Percentiles rank a stretch among this genome's conserved stretches.
These are phyloP conservation scores for Nibea coibor DNA, from an alignment of 2,113 vertebrate species.

Conservation along the genomic window DNA sequence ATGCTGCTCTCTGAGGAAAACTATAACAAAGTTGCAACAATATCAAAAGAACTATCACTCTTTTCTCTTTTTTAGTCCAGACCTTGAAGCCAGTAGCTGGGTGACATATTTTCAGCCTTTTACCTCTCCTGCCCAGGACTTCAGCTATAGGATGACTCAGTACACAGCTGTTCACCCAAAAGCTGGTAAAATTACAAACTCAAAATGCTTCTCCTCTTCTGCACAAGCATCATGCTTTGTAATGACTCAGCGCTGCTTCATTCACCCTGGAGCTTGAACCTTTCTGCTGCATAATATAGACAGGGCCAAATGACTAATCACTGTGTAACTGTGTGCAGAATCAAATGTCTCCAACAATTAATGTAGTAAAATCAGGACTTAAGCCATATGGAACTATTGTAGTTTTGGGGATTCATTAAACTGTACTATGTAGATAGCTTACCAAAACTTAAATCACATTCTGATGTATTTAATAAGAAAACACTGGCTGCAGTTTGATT, in stretches of 20 bases:
- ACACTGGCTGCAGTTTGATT: neutral
- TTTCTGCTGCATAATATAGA: constrained; percentile 22
- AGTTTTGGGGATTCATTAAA: neutral
- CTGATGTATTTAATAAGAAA: neutral
- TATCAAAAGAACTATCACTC: neutral
- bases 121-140: constrained; percentile 9
- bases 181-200: constrained; percentile 51
- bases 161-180: constrained; percentile 27
- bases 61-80: neutral
- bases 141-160: constrained; percentile 30
- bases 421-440: neutral
- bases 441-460: neutral
- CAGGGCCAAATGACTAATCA: constrained; percentile 27
- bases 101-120: neutral
- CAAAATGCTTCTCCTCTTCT: constrained; percentile 17
- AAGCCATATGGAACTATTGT: neutral
- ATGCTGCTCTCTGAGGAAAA: neutral
- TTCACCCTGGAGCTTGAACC: neutral
- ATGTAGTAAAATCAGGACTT: neutral
- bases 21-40: neutral
- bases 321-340: neutral
- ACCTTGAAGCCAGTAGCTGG: neutral
- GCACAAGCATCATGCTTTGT: constrained; percentile 11
- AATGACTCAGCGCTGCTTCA: constrained; percentile 27
- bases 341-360: neutral